Evolutionary conservation across 2,888 invertebrate genomes (phyloP), one percentile per base, ranked within the genome.

Genomic region (Ormyrus labotus): DNA sequence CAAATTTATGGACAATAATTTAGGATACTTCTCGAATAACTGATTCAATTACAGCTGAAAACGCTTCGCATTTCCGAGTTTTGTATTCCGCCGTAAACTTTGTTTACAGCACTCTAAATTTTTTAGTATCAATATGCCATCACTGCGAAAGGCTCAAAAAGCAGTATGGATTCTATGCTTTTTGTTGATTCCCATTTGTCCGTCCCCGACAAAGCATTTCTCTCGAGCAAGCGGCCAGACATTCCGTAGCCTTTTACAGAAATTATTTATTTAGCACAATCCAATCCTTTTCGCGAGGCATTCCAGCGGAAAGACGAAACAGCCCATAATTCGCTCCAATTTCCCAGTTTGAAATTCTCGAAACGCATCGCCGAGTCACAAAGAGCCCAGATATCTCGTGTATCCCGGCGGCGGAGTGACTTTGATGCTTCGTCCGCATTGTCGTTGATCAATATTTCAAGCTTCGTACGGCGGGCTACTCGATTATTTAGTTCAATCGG

Each of bases 81-180:
- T 69, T 69, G 60, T 50, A 47, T 7, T 48, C 7, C 8, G 8
- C n/a, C 47, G 63, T 70, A 57, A 70, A 70, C 64, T 51, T 71
- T 78, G 65, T 65, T 71, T 78, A 71, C 70, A 60, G 65, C 19
- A 70, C 13, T 64, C 64, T 70, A 77, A 64, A 71, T 71, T 64
- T 67, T 78, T 70, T 64, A 77, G 70, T 57, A 64, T 57, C 70
- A 58, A 77, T 71, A 58, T 7, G 34, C 51, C 13, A 58, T 19
- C 70, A n/a, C 11, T 13, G 9, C 13, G 47, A 57, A 47, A 58
- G 11, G 64, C 63, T 69, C 53, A 69, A 76, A 77, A 70, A 57
- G 55, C 67, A 69, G 47, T 69, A 63, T 50, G 51, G 19, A 57
- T 77, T 60, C 57, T 77, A 70, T 70, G 57, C 55, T 63, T 57